Percentiles rank a stretch among this genome's conserved stretches.
Evolutionary conservation across 2,113 vertebrate species (phyloP).

Genomic region (Ammodramus savannarum): DNA sequence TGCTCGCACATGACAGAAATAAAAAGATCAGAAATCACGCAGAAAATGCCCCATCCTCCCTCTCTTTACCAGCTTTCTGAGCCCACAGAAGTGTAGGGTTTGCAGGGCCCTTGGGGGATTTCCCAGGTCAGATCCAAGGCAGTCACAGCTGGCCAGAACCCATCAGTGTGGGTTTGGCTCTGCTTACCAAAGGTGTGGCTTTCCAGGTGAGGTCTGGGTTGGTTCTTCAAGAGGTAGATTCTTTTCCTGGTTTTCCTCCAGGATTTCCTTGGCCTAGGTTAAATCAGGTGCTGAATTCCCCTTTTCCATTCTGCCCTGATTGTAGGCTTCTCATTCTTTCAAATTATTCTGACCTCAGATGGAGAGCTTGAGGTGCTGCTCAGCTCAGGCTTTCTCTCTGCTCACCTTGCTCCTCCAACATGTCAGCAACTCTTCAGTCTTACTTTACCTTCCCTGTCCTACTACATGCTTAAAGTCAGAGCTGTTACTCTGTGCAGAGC

Average conservation of each 20-base stretch:
- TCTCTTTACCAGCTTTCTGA: not conserved
- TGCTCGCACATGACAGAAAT: constrained; percentile 17
- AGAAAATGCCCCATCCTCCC: not conserved
- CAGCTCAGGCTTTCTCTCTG: not conserved
- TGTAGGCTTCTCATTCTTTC: not conserved
- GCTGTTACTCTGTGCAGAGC: not conserved
- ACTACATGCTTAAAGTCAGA: not conserved
- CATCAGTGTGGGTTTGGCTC: not conserved
- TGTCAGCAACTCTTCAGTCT: not conserved
- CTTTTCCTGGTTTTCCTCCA: not conserved
- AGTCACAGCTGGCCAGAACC: not conserved
- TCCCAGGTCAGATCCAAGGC: not conserved
- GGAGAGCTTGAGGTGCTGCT: not conserved
- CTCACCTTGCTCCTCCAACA: not conserved
- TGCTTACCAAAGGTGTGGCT: not conserved
- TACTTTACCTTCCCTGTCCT: not conserved
- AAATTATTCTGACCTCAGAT: not conserved
- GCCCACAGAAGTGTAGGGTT: not conserved
- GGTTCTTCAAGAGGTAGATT: not conserved
- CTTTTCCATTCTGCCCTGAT: not conserved
- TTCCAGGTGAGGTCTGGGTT: not conserved
- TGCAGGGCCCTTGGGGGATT: not conserved
- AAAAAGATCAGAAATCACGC: constrained; percentile 6
- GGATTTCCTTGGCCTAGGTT: not conserved
- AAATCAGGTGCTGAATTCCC: not conserved